These are phyloP conservation scores for Eucriotettix oculatus DNA, from an alignment of 2,888 invertebrate species.

Conservation along the genomic window DNA sequence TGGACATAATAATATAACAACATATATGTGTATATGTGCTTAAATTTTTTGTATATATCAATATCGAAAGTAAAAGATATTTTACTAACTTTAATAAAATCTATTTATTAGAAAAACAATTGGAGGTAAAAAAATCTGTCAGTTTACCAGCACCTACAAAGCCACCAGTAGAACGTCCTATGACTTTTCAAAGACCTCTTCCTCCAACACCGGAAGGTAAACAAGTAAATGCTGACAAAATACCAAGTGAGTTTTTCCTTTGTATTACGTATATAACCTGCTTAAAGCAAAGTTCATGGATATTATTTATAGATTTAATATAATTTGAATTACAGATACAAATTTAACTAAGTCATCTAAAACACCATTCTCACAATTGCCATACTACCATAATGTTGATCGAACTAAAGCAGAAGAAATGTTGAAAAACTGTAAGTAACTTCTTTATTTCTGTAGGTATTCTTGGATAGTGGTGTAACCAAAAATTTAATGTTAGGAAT, in stretches of 20 bases:
- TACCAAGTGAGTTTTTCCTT: background rate
- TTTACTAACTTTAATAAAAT: too few relatives aligned
- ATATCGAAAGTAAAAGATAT: too few relatives aligned
- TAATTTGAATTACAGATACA: background rate
- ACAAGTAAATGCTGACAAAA: background rate
- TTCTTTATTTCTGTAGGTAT: background rate
- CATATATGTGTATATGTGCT: too few relatives aligned
- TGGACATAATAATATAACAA: too few relatives aligned
- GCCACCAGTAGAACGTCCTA: background rate
- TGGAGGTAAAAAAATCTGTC: background rate
- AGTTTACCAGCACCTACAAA: background rate
- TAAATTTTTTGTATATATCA: too few relatives aligned
- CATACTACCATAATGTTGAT: constrained; percentile 13
- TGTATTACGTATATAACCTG: background rate
- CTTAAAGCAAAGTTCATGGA: background rate
- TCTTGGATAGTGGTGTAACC: background rate
- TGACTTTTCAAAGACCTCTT: background rate
- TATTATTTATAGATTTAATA: background rate
- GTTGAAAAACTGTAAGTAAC: constrained; percentile 9
- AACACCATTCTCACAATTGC: constrained; percentile 5
- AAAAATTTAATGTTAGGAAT: too few relatives aligned
- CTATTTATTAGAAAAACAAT: background rate
- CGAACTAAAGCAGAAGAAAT: constrained; percentile 11
- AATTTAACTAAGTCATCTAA: background rate
- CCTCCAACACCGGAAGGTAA: background rate